Evolutionary conservation across 2,888 invertebrate genomes (phyloP).

Genomic region (Anaspis maculata): DNA sequence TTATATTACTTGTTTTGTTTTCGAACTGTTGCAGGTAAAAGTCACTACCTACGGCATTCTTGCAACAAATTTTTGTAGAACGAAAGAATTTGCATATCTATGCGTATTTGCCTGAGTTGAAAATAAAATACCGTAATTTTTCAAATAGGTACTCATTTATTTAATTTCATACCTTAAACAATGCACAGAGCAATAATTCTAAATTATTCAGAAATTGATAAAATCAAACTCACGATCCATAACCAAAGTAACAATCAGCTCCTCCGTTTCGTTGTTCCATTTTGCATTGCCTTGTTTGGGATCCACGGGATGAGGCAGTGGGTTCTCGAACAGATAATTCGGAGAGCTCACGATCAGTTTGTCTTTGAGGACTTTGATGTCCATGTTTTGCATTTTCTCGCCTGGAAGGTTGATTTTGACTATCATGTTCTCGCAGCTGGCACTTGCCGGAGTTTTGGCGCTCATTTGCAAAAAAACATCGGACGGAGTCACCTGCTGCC

Average conservation of each 20-base stretch:
- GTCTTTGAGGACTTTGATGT: constrained; percentile 56
- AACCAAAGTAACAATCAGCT: constrained; percentile 62
- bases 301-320: constrained; percentile 74
- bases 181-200: too few relatives aligned
- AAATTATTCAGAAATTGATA: constrained; percentile 76
- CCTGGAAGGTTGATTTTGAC: constrained; percentile 67
- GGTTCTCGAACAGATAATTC: constrained; percentile 60
- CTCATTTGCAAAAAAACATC: constrained; percentile 63
- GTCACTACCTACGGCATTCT: too few relatives aligned
- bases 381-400: constrained; percentile 66
- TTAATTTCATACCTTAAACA: too few relatives aligned
- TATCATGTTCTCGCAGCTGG: constrained; percentile 65
- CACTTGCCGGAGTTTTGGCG: constrained; percentile 28
- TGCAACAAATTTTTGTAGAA: too few relatives aligned
- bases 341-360: constrained; percentile 57
- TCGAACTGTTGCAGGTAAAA: too few relatives aligned
- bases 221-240: constrained; percentile 76
- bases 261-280: constrained; percentile 61
- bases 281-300: constrained; percentile 73
- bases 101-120: too few relatives aligned
- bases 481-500: constrained; percentile 76
- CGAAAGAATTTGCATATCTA: too few relatives aligned
- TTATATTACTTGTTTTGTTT: too few relatives aligned
- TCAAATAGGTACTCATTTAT: too few relatives aligned
- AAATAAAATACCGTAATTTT: too few relatives aligned